Base-by-base conservation (phyloP, 2,797 vertebrate species). In the Myripristis murdjan region DNA sequence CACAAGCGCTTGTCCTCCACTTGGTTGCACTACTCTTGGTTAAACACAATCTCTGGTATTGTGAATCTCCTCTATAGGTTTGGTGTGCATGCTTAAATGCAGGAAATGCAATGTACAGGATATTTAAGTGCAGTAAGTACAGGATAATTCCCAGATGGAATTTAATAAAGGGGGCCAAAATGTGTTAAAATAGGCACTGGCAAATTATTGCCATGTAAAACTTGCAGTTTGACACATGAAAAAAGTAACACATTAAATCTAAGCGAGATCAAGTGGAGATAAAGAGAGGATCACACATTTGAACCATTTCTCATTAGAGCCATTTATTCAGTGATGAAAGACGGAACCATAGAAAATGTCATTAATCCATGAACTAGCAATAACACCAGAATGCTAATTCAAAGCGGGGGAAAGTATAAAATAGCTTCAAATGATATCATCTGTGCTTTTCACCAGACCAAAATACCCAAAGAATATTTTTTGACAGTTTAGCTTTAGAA, bases 291-390 rank as follows among this genome's bases (percentile, higher is more conserved):
- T 84, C 80, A 77, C 54, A 71, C 54, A 35, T 79, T 65, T 51
- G 26, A 83, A 72, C 57, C 51, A 28, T 60, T 79, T 81, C 53
- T 83, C 72, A 80, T 85, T 77, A 75, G 14, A 85, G 68, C 22
- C 64, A 79, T 87, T 84, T 82, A 86, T 86, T 87, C 66, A 56
- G 60, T 73, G 71, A 84, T 83, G 62, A 82, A 81, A 85, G 57
- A 81, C 31, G 39, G 23, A 64, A 67, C 46, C 66, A 51, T 20
- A 55, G 68, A 71, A 76, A 73, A 68, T 82, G 64, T 58, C 62
- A 75, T 81, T 80, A 80, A 83, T 82, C 73, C 64, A 52, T 15
- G 22, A 61, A 48, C 56, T 26, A 48, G 14, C 43, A 73, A 64
- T 63, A 64, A 1, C 26, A 22, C 56, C 37, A 46, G 64, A 73